These are phyloP conservation scores for Phrixothrix hirtus DNA, from an alignment of 2,888 invertebrate species.

Conservation along the genomic window DNA sequence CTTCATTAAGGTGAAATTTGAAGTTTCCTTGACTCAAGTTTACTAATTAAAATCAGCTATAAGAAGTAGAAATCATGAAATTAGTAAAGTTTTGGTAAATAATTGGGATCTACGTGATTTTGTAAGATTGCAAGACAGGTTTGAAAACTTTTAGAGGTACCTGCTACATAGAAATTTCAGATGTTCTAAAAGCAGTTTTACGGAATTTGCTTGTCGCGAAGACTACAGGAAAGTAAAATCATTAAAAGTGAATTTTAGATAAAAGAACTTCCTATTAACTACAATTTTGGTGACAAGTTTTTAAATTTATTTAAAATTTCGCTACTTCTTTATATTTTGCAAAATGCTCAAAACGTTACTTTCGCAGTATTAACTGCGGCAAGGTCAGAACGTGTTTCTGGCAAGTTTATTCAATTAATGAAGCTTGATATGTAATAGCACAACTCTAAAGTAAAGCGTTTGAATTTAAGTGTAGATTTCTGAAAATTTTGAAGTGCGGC, in stretches of 20 bases:
- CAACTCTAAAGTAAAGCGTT: too few relatives aligned
- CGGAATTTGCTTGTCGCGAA: constrained; percentile 9
- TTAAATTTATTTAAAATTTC: too few relatives aligned
- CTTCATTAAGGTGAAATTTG: constrained; percentile 3
- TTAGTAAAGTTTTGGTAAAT: constrained; percentile 18
- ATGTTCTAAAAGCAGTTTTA: constrained; percentile 14
- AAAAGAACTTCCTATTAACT: constrained; percentile 19
- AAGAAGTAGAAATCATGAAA: constrained; percentile 18
- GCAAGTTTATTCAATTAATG: too few relatives aligned
- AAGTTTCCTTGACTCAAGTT: constrained; percentile 1
- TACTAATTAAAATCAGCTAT: constrained; percentile 12
- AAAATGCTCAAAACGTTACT: too few relatives aligned
- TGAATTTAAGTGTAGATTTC: too few relatives aligned
- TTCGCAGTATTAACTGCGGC: too few relatives aligned
- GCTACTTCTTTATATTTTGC: too few relatives aligned
- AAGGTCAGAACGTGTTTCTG: too few relatives aligned
- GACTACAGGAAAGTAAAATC: constrained; percentile 20
- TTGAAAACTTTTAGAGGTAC: constrained; percentile 3
- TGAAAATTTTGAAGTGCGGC: too few relatives aligned
- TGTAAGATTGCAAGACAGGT: constrained; percentile 8
- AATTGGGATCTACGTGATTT: constrained; percentile 9
- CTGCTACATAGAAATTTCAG: constrained; percentile 14
- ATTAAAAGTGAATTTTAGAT: constrained; percentile 25
- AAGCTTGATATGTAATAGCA: too few relatives aligned
- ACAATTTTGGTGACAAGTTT: too few relatives aligned